Evolutionary conservation across 1,140 invertebrate genomes (phyloP).

Genomic region (Leguminivora glycinivorella): DNA sequence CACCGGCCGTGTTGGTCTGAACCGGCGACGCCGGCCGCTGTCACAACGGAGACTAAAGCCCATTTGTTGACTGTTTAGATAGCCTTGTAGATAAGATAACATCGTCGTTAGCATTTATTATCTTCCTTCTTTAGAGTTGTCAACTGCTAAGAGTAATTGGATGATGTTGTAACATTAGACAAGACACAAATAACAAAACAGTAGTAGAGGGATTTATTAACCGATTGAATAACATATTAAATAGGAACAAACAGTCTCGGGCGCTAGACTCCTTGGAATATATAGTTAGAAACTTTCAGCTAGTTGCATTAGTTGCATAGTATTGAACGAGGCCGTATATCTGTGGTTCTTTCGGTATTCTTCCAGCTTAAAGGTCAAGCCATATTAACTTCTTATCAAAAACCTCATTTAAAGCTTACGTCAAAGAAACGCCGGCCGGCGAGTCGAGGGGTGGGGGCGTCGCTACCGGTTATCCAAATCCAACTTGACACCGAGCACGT

Average conservation of each 20-base stretch:
- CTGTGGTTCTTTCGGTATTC: neutral
- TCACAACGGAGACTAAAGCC: conserved; percentile 48
- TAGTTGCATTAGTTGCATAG: no score
- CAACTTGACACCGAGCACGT: conserved; percentile 28
- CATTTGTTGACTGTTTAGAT: conserved; percentile 36
- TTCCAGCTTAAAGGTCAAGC: neutral
- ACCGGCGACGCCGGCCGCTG: conserved; percentile 47
- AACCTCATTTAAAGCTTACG: conserved; percentile 2
- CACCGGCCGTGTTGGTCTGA: conserved; percentile 29
- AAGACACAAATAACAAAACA: no score
- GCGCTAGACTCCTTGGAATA: no score
- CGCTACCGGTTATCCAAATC: conserved; percentile 28
- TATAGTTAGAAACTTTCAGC: no score
- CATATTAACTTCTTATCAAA: neutral
- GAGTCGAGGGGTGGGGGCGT: conserved; percentile 10
- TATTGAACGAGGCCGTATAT: no score
- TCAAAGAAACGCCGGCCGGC: conserved; percentile 43
- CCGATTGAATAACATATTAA: no score
- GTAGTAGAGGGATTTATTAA: no score
- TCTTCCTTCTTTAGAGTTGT: neutral
- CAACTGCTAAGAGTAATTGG: neutral
- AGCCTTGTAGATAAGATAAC: neutral
- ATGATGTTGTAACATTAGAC: neutral
- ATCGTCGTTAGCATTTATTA: neutral
- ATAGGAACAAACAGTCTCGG: no score